These are phyloP conservation scores for Sympetrum striolatum DNA, from an alignment of 2,888 invertebrate species.

Conservation along the genomic window DNA sequence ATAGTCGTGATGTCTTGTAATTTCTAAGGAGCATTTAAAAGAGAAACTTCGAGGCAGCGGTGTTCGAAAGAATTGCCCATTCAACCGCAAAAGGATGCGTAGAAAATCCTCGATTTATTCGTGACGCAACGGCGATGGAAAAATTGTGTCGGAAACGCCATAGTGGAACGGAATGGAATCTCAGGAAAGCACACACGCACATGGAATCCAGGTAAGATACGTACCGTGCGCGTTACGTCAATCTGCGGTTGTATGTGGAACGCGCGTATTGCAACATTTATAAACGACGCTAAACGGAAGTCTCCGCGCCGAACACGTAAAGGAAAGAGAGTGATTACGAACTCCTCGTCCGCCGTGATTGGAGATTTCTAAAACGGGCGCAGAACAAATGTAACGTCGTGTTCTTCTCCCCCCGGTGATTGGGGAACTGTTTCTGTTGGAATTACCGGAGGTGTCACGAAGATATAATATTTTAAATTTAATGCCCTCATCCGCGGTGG, in stretches of 20 bases:
- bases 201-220: background rate
- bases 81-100: background rate
- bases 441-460: background rate
- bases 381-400: background rate
- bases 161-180: constrained; percentile 37
- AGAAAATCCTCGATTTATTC: background rate
- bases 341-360: background rate
- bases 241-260: background rate
- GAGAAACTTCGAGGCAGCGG: too few species aligned
- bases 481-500: background rate
- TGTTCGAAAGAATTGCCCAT: background rate
- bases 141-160: constrained; percentile 27
- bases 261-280: background rate
- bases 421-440: background rate
- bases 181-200: background rate
- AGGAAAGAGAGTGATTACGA: background rate
- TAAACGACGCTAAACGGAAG: background rate
- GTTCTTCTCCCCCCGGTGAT: background rate
- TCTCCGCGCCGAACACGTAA: background rate
- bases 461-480: background rate
- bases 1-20: too few species aligned
- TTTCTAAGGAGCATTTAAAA: too few species aligned
- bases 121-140: background rate
- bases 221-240: background rate
- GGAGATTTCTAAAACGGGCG: background rate